Evolutionary conservation across 2,888 invertebrate species (phyloP).

Genomic region (Agrochola lota): DNA sequence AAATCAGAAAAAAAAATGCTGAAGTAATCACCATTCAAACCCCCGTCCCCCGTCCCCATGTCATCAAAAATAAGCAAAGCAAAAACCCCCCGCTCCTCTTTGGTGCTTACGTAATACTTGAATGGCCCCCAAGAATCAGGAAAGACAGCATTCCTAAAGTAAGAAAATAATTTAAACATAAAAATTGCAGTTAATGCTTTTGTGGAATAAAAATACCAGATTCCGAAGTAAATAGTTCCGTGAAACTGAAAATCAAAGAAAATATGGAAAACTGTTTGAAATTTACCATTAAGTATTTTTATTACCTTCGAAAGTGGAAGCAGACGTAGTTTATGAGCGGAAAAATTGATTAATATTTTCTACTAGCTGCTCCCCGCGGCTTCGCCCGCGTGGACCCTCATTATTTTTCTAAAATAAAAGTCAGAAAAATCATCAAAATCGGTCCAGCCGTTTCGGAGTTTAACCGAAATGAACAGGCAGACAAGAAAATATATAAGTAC

Average conservation of each 20-base stretch:
- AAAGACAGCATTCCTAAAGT: background rate
- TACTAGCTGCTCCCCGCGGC: background rate
- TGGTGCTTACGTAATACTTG: no score
- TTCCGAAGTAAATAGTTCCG: background rate
- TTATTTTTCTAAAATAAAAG: no score
- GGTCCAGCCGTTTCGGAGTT: no score
- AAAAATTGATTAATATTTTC: background rate
- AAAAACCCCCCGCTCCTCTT: no score
- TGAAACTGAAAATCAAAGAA: background rate
- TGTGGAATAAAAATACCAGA: background rate
- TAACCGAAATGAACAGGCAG: no score
- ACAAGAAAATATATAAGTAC: no score
- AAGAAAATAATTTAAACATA: slow-evolving; percentile 2
- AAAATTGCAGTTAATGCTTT: slow-evolving; percentile 7
- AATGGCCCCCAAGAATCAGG: background rate
- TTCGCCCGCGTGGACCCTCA: no score
- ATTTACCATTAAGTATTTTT: slow-evolving; percentile 5
- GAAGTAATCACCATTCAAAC: no score
- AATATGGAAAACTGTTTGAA: background rate
- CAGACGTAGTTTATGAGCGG: background rate
- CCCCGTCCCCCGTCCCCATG: no score
- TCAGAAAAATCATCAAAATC: no score
- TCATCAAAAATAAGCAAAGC: no score
- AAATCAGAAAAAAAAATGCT: no score
- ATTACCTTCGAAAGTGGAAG: background rate